Evolutionary conservation across 1,140 invertebrate genomes (phyloP), one percentile per base, ranked within the genome.

Genomic region (Bombus terrestris): DNA sequence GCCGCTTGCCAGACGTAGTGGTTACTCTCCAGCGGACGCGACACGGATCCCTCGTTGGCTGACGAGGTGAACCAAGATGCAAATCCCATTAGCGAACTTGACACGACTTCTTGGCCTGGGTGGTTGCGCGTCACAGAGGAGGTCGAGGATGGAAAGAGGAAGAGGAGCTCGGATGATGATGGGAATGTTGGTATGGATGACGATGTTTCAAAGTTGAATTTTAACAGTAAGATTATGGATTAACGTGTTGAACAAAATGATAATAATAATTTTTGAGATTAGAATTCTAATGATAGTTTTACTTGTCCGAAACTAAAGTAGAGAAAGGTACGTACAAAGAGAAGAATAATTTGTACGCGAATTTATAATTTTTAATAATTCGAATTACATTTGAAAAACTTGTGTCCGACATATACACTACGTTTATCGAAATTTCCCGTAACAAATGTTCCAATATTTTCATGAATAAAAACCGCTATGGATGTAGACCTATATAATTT

Each of bases 21-120:
- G 47, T 86, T 82, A 77, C 72, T 32, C 12, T 35, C 25, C 66
- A 72, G 68, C 53, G 84, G 83, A 86, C 59, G 77, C 86, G 80
- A 83, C 86, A 88, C 80, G 83, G 86, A 91, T 90, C 79, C 74
- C 80, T 32, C 37, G 78, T 74, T 69, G 86, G 89, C 69, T 91
- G 89, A 73, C 69, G 86, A 81, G 84, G 86, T 84, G 86, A 83
- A 59, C 69, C 86, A 85, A 89, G 92, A 92, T 91, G 91, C 88
- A 92, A 92, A 92, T 92, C 91, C 91, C 91, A 92, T 92, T 92
- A 91, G 89, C 86, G 88, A 91, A 91, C 88, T 93, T 91, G 92
- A 93, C 89, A 91, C 89, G 88, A 92, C 89, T 93, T 92, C 86
- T 86, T 88, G 76, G 64, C 59, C 79, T 59, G 77, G 85, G 68